Evolutionary conservation across 2,888 invertebrate genomes (phyloP).

Genomic region (Caenorhabditis wallacei): DNA sequence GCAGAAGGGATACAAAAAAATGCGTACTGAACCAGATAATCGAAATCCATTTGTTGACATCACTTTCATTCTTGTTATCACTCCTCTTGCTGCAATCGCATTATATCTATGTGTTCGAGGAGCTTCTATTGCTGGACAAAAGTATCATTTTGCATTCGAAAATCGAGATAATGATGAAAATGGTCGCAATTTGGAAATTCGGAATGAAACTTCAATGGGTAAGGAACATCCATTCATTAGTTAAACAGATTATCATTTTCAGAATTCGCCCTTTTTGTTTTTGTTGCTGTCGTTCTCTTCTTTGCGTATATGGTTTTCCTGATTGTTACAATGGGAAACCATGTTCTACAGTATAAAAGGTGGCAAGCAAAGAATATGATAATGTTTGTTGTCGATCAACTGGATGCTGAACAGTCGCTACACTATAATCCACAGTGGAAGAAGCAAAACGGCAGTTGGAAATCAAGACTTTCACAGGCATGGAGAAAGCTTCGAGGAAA

Average conservation of each 20-base stretch:
- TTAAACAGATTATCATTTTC: slow-evolving; percentile 14
- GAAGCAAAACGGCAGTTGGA: slow-evolving; percentile 1
- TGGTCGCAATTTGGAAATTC: slow-evolving; percentile 45
- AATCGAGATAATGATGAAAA: slow-evolving; percentile 50
- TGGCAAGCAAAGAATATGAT: slow-evolving; percentile 65
- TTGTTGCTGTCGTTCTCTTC: slow-evolving; percentile 58
- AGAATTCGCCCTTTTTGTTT: slow-evolving; percentile 58
- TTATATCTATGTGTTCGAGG: slow-evolving; percentile 84
- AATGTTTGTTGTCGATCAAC: slow-evolving; percentile 66
- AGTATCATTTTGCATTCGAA: slow-evolving; percentile 62
- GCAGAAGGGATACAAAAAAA: slow-evolving; percentile 53
- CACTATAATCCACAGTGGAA: slow-evolving; percentile 60
- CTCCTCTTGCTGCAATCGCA: slow-evolving; percentile 86
- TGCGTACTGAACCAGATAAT: slow-evolving; percentile 81
- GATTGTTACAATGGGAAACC: slow-evolving; percentile 36
- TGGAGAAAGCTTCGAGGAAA: slow-evolving; percentile 34
- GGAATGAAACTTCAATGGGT: slow-evolving; percentile 65
- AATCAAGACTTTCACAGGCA: neutral
- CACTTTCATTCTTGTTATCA: slow-evolving; percentile 86
- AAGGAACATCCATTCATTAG: neutral
- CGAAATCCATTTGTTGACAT: slow-evolving; percentile 86
- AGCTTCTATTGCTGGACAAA: slow-evolving; percentile 53
- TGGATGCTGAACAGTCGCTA: slow-evolving; percentile 64
- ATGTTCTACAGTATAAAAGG: slow-evolving; percentile 41
- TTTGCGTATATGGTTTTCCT: slow-evolving; percentile 53